Evolutionary conservation across 2,113 vertebrate species (phyloP), one percentile per base, ranked within the genome.

Genomic region (Tiliqua scincoides): DNA sequence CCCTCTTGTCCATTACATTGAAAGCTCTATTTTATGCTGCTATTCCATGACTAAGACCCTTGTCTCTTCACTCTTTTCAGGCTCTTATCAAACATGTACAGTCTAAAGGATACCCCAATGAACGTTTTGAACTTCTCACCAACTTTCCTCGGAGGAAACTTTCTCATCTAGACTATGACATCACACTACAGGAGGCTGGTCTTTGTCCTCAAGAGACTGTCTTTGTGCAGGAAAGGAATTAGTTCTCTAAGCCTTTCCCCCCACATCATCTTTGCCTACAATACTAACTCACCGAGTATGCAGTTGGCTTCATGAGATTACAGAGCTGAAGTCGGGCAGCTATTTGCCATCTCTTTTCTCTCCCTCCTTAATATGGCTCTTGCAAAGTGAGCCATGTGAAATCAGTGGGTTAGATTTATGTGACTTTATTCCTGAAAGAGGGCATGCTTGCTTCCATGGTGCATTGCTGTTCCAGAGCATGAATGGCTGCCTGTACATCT

Each of bases 141-240:
- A 99, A 99, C 96, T 99, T 99, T 91, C 99, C 99, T 52, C 97
- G 99, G 67, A 97, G 99, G 94, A 99, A 99, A 93, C 98, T 99
- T 30, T 98, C 99, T 94, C 98, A 99, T 93, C 98, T 99, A 97
- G 98, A 99, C 98, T 99, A 99, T 98, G 98, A 99, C 91, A 98
- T 98, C 96, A 99, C 99, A 1, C 97, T 99, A 95, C 98, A 99
- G 93, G 98, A 99, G 93, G 99, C 99, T 81, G 99, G 99, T 87
- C 97, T 99, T 93, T 99, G 98, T 96, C 99, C 99, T 95, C 99
- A 99, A 97, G 99, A 99, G 96, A 99, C 99, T 97, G 99, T 99
- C 95, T 99, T 99, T 97, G 98, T 99, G 92, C 99, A 99, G 95
- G 99, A 99, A 96, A 98, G 99, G 96, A 99, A 99, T 98, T 99